Conservation (phyloP, 2,797 vertebrate genomes). For the Rhinoraja longicauda region DNA sequence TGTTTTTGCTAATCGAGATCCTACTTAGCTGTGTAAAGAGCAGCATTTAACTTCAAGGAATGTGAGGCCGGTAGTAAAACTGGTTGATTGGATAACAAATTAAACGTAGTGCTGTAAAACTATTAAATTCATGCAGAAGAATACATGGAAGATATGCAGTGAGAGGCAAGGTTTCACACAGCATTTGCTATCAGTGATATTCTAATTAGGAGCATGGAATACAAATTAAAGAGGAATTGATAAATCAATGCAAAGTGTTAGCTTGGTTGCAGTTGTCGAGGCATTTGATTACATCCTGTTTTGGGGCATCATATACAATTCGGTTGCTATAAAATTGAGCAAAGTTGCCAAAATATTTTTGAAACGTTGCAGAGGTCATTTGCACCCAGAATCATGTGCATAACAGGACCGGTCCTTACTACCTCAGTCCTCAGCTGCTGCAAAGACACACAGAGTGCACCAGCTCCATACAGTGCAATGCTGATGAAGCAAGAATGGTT, state of each 20-base stretch:
- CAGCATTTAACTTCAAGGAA: background rate
- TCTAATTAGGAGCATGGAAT: background rate
- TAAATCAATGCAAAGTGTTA: background rate
- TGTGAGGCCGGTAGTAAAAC: background rate
- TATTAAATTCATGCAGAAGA: background rate
- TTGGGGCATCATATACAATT: too few species aligned
- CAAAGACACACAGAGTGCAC: too few species aligned
- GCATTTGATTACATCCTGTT: too few species aligned
- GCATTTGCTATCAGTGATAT: background rate
- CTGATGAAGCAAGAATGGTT: too few species aligned
- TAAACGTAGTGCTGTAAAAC: background rate
- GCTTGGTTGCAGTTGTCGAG: background rate
- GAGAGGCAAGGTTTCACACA: background rate
- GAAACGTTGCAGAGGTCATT: too few species aligned
- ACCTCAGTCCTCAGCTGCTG: too few species aligned
- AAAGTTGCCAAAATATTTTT: too few species aligned
- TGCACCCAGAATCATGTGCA: too few species aligned
- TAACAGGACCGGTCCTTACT: too few species aligned
- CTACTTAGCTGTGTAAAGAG: background rate
- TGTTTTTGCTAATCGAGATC: background rate
- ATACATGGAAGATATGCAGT: background rate
- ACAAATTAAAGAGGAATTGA: background rate
- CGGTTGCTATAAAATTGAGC: too few species aligned
- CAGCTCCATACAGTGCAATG: too few species aligned
- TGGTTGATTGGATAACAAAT: too few species aligned